Percentiles rank a stretch among this genome's conserved stretches.
These are phyloP conservation scores for Trachelus iudaicus DNA, from an alignment of 2,888 invertebrate genomes.

Conservation along the genomic window DNA sequence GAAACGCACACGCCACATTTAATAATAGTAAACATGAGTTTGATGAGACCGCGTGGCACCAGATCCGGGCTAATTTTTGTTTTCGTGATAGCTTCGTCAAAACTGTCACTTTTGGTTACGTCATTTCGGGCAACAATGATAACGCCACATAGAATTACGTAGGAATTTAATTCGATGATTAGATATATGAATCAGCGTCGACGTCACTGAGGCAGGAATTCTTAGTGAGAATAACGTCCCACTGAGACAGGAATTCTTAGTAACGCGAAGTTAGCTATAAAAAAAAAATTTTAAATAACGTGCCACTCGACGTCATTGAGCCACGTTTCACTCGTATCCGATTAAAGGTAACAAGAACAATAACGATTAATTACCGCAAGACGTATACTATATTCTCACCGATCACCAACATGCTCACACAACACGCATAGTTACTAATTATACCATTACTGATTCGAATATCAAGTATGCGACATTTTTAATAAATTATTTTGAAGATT, in stretches of 20 bases:
- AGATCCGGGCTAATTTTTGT: background rate
- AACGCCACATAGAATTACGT: background rate
- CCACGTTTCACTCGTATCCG: background rate
- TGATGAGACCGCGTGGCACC: background rate
- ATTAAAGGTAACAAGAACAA: conserved; percentile 19
- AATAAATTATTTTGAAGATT: conserved; percentile 64
- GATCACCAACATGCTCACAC: conserved; percentile 55
- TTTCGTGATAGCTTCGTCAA: background rate
- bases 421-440: conserved; percentile 60
- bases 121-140: background rate
- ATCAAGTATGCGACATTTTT: conserved; percentile 60
- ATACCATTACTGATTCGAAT: conserved; percentile 55
- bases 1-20: conserved; percentile 12
- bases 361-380: conserved; percentile 21
- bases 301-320: background rate
- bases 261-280: background rate
- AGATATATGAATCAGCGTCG: background rate
- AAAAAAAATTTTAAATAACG: background rate
- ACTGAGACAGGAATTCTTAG: background rate
- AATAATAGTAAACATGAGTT: background rate
- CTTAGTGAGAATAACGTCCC: background rate
- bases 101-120: background rate
- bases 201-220: background rate
- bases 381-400: conserved; percentile 12
- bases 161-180: background rate